Base-by-base conservation (phyloP, 2,797 vertebrate species). In the Artibeus lituratus region DNA sequence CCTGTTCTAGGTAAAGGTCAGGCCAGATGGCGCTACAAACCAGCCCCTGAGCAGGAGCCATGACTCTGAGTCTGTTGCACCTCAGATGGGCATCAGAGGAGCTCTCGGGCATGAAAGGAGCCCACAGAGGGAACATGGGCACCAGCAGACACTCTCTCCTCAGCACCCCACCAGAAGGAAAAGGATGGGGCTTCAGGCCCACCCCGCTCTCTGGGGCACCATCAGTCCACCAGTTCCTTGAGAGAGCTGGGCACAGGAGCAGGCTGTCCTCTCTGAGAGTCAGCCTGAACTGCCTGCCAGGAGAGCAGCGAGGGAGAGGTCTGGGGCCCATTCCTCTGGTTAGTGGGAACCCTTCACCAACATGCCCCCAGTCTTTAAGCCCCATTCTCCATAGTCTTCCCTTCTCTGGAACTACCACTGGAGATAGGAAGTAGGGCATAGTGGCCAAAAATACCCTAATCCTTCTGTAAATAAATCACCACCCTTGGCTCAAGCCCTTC, bases 401-500 rank as follows among this genome's bases (percentile, higher is more conserved):
- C 15, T 59, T 57, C 47, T 72, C 21, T 76, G 69, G 53, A 14
- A 85, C 12, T 16, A 80, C 47, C 47, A 0, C 26, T 11, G 8
- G 14, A 87, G 37, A 14, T 9, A 72, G 59, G 51, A 29, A 5
- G 3, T 32, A 6, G 67, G 18, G 37, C 44, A 32, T 51, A n/a
- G n/a, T 32, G 51, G 21, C 32, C 47, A 24, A 39, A 53, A 86
- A 42, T 55, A 44, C 5, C 15, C 2, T 22, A 19, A 15, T 82
- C 12, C 88, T 76, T 84, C 92, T 37, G 14, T 51, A 72, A 57
- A 93, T 32, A 86, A 96, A 22, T 15, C 14, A 22, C 51, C 15
- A 29, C 26, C 16, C 29, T 94, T 5, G 0, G 19, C 59, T 83
- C 47, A 57, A 3, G 51, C 10, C 42, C 39, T 74, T 10, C 5